phyloP scores from a whole-genome alignment of 2,888 invertebrate genomes.

The Sceliomorpha sp. region DNA sequence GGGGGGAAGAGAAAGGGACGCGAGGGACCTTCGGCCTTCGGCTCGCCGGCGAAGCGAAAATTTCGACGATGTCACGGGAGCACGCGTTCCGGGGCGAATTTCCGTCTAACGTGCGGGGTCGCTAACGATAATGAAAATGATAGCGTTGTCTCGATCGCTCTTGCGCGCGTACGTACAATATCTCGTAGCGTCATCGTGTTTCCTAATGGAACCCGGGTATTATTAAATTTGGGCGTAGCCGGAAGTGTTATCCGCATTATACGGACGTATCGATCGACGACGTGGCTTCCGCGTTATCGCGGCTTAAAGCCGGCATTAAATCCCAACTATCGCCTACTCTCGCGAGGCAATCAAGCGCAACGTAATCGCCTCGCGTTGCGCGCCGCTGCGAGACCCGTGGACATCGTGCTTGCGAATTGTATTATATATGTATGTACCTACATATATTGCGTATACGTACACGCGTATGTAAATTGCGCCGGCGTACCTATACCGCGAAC shows the following conservation, averaged over 20 bases:
- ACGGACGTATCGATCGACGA: constrained; percentile 20
- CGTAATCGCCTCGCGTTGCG: constrained; percentile 39
- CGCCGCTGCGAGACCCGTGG: constrained; percentile 6
- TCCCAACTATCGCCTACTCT: constrained; percentile 44
- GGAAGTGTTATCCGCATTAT: constrained; percentile 24
- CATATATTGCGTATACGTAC: neutral
- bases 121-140: constrained; percentile 19
- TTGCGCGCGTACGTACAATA: constrained; percentile 6
- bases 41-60: neutral
- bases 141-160: constrained; percentile 1
- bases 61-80: neutral
- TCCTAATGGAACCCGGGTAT: constrained; percentile 19
- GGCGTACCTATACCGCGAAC: neutral
- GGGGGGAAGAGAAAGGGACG: too few species aligned
- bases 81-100: neutral
- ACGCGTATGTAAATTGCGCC: constrained; percentile 6
- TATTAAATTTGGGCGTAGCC: constrained; percentile 21
- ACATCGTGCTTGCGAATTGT: constrained; percentile 1
- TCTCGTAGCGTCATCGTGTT: constrained; percentile 20
- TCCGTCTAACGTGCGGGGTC: neutral
- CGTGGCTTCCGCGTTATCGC: constrained; percentile 36
- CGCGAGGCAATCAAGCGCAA: constrained; percentile 45
- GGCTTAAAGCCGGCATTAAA: constrained; percentile 56
- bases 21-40: too few species aligned
- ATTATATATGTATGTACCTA: constrained; percentile 5